Base-by-base conservation (phyloP, 2,113 vertebrate species). In the Rhinogobius similis region DNA sequence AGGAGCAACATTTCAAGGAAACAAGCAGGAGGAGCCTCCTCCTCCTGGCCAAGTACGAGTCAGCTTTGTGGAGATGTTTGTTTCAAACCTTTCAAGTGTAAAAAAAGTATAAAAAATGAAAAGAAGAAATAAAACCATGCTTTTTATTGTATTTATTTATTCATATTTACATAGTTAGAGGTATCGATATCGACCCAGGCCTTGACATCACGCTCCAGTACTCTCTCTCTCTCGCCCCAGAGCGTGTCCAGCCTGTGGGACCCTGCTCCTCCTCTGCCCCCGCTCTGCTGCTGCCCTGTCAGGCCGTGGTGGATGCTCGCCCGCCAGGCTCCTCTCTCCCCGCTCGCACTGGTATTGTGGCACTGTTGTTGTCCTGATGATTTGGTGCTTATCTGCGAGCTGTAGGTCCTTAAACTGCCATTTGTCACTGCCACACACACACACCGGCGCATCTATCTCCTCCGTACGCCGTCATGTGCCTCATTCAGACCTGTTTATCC, bases 401-500 rank as follows among this genome's bases (percentile, higher is more conserved):
- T 90, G 85, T 91, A 85, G 83, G 86, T 86, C 82, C 76, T 87
- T 87, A 85, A 86, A 89, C 82, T 70, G 75, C 80, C 79, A 92
- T 93, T 91, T 72, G 90, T 93, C 91, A 90, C 83, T 88, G 88
- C 76, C 44, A 62, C 20, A 44, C 59, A 26, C 21, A 55, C 56
- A 20, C 52, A 36, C 32, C 52, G 3, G 68, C 62, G 36, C 38
- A 71, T 63, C 65, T 65, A 72, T 62, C 73, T 73, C 58, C 67
- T 78, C 5, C 9, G 32, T 73, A 23, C 66, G 70, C 59, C 58
- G 82, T 86, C 85, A 83, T 90, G 76, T 81, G 77, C 61, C 86
- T 89, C 74, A 82, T 90, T 91, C 91, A 82, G 77, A 84, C 85
- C 83, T 87, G 76, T 91, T 87, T 91, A 90, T 92, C 88, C 85